These are phyloP conservation scores for Hippocampus abdominalis DNA, from an alignment of 2,113 vertebrate species.

Conservation along the genomic window DNA sequence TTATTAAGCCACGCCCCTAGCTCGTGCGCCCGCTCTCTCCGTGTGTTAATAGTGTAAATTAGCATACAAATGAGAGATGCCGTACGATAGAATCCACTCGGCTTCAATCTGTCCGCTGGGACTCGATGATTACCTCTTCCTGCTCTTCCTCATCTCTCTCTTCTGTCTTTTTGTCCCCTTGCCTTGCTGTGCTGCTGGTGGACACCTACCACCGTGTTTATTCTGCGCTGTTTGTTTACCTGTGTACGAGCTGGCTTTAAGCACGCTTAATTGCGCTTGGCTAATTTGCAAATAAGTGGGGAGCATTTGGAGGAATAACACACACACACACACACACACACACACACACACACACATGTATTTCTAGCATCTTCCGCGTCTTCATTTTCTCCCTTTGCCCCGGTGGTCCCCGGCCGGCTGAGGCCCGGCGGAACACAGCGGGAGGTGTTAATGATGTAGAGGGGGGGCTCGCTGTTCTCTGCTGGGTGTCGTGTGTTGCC, in stretches of 20 bases:
- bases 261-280: constrained; percentile 60
- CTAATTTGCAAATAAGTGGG: constrained; percentile 66
- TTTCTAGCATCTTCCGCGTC: constrained; percentile 35
- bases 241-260: constrained; percentile 50
- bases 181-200: not conserved
- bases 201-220: not conserved
- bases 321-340: not conserved
- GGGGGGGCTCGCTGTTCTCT: constrained; percentile 53
- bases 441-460: constrained; percentile 69
- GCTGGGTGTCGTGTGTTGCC: constrained; percentile 60
- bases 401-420: constrained; percentile 40
- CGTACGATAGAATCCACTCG: constrained; percentile 59
- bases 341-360: constrained; percentile 11
- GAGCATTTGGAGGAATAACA: constrained; percentile 46
- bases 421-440: constrained; percentile 46
- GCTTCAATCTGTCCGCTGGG: constrained; percentile 63
- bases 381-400: constrained; percentile 34
- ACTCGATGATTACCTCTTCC: constrained; percentile 59
- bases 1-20: constrained; percentile 39
- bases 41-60: constrained; percentile 63
- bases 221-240: constrained; percentile 50
- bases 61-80: constrained; percentile 72
- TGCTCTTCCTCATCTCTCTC: constrained; percentile 37
- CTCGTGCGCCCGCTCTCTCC: constrained; percentile 20
- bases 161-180: constrained; percentile 8